Conservation (phyloP, 2,797 vertebrate species). For the Coluber constrictor region DNA sequence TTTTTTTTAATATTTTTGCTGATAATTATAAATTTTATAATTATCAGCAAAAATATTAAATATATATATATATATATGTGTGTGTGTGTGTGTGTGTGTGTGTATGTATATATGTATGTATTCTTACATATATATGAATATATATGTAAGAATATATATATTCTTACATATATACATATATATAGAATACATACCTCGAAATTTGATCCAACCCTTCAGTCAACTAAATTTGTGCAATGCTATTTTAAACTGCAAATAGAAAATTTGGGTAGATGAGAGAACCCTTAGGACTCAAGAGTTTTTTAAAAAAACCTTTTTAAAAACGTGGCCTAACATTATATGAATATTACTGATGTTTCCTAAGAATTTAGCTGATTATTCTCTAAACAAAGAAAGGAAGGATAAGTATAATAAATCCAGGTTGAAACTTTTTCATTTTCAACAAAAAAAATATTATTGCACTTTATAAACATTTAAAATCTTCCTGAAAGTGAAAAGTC, state of each 20-base stretch:
- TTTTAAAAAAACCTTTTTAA: too few relatives aligned
- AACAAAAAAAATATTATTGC: not conserved
- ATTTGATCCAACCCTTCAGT: not conserved
- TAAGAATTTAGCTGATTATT: not conserved
- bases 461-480: not conserved
- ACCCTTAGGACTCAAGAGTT: too few relatives aligned
- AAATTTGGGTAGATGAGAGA: not conserved
- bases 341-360: not conserved
- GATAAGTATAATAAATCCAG: not conserved
- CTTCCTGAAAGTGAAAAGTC: not conserved
- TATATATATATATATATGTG: too few relatives aligned
- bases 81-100: too few relatives aligned
- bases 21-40: too few relatives aligned
- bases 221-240: not conserved
- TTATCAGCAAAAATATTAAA: too few relatives aligned
- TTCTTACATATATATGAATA: too few relatives aligned
- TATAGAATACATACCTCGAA: not conserved
- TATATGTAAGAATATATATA: too few relatives aligned
- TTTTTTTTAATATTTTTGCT: too few relatives aligned
- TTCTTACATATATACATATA: too few relatives aligned
- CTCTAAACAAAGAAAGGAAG: not conserved
- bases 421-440: not conserved
- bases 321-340: not conserved
- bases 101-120: too few relatives aligned
- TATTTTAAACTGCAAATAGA: not conserved